These are phyloP conservation scores for Mantis religiosa DNA, from an alignment of 2,888 invertebrate genomes.

Conservation along the genomic window DNA sequence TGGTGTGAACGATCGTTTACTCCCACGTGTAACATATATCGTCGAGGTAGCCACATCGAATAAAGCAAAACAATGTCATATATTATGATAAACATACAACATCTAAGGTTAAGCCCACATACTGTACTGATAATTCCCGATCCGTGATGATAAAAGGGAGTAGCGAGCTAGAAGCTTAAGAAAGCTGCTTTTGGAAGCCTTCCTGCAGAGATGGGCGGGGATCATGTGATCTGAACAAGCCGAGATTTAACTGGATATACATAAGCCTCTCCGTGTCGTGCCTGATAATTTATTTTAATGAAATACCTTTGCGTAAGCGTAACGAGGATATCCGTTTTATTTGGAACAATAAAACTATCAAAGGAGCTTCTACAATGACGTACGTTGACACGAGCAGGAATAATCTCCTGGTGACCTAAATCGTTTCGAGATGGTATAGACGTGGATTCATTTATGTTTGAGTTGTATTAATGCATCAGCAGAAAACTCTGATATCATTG, in stretches of 20 bases:
- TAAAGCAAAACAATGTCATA: not conserved
- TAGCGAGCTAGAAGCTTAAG: not conserved
- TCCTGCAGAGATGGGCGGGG: not conserved
- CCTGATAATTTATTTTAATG: not conserved
- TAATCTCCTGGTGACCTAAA: too few species aligned
- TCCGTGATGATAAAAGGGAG: not conserved
- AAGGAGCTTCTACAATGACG: too few species aligned
- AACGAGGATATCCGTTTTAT: not conserved
- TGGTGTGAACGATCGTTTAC: not conserved
- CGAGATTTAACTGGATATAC: not conserved
- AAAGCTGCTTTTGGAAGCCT: not conserved
- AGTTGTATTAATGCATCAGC: too few species aligned
- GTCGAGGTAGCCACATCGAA: not conserved
- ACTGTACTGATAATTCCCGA: not conserved
- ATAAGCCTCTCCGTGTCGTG: not conserved
- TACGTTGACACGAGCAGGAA: too few species aligned
- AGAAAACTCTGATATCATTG: too few species aligned
- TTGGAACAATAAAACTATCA: not conserved
- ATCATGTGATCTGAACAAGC: not conserved
- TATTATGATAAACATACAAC: not conserved
- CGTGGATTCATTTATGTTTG: too few species aligned
- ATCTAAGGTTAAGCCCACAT: not conserved
- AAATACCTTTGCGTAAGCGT: not conserved
- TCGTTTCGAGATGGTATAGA: too few species aligned
- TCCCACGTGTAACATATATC: not conserved